These are phyloP conservation scores for Tragelaphus buxtoni DNA, from an alignment of 2,113 vertebrate genomes.

Conservation along the genomic window DNA sequence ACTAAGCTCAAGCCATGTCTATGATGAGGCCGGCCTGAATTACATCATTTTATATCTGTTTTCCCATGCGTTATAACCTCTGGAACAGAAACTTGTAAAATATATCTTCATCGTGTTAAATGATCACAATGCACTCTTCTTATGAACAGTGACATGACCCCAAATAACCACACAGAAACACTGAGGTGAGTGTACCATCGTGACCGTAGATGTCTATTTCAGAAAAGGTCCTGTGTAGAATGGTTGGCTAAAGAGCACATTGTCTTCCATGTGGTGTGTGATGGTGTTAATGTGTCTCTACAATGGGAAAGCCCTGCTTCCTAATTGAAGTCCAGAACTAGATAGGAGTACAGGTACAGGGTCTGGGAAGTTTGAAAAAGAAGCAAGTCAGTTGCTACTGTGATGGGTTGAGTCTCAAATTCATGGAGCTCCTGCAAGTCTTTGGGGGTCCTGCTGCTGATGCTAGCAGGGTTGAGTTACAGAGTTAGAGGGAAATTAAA, in stretches of 20 bases:
- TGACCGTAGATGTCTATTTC: neutral
- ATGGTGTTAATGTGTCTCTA: neutral
- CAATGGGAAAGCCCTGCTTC: neutral
- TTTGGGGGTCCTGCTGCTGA: neutral
- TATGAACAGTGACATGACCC: neutral
- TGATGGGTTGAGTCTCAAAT: neutral
- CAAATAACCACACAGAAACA: neutral
- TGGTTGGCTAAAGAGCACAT: neutral
- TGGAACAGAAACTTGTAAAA: neutral
- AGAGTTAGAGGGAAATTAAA: accelerated
- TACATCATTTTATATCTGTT: neutral
- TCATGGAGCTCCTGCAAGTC: neutral
- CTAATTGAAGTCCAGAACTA: neutral
- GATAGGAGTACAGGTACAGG: neutral
- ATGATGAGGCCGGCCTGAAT: neutral
- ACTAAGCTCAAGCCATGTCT: neutral
- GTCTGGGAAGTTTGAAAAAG: neutral
- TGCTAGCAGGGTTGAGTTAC: accelerated
- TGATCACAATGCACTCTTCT: neutral
- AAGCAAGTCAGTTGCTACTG: neutral
- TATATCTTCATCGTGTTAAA: accelerated
- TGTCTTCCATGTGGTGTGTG: neutral
- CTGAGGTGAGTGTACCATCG: no score
- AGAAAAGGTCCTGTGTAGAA: no score
- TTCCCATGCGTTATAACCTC: accelerated